A percentile compares a stretch with the other conserved stretches of the same genome.
Conservation (phyloP, 2,888 invertebrate genomes). For the Oscheius myriophilus region DNA sequence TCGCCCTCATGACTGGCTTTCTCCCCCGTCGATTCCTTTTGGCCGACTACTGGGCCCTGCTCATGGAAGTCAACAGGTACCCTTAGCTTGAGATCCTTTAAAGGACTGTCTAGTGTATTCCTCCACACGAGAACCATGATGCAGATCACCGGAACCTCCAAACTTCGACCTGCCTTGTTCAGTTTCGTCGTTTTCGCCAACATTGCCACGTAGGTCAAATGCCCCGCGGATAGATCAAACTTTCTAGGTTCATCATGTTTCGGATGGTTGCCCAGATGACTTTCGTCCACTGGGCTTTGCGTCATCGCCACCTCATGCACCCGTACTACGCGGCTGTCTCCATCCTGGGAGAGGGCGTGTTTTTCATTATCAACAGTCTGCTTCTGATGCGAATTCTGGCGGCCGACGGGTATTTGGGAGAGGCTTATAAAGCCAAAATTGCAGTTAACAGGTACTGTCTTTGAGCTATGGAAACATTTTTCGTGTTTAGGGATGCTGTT, state of each 20-base stretch:
- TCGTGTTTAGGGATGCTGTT: background rate
- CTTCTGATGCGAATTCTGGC: constrained; percentile 61
- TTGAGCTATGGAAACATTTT: background rate
- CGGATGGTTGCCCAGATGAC: constrained; percentile 59
- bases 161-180: constrained; percentile 32
- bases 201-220: constrained; percentile 47
- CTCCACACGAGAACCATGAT: constrained; percentile 63
- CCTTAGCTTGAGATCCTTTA: background rate
- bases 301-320: constrained; percentile 43
- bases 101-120: constrained; percentile 56
- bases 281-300: constrained; percentile 49
- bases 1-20: constrained; percentile 33
- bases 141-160: constrained; percentile 51
- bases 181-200: constrained; percentile 50
- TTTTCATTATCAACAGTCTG: constrained; percentile 57
- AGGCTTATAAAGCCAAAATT: constrained; percentile 13
- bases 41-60: constrained; percentile 61
- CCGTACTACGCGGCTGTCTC: constrained; percentile 41
- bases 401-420: constrained; percentile 59
- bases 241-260: constrained; percentile 58
- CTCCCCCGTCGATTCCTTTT: constrained; percentile 43
- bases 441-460: constrained; percentile 4
- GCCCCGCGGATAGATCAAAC: background rate
- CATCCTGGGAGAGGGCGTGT: constrained; percentile 51
- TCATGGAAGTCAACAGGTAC: constrained; percentile 68